Base-by-base conservation (phyloP, 2,113 vertebrate genomes). In the Pseudorasbora parva region DNA sequence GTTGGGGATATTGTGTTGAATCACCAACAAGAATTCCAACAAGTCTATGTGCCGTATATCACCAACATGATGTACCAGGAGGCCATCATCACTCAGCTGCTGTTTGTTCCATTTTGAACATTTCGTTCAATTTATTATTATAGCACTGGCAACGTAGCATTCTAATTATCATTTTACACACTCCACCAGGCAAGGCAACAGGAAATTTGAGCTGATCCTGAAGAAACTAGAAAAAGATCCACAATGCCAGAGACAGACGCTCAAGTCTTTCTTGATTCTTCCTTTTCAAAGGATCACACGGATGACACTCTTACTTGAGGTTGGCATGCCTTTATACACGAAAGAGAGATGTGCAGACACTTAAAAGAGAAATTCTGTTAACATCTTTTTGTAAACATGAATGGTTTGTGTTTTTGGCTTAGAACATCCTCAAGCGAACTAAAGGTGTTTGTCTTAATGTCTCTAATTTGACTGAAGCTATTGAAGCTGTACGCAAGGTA, bases 31-130 rank as follows among this genome's bases (percentile, higher is more conserved):
- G 77, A 78, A 5, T 94, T 95, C 71, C 88, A 54, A 10, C 25
- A 84, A 0, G 93, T 92, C 71, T 95, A 95, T 23, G 91, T 94
- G 73, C 94, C 94, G 0, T 96, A 96, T 49, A 90, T 96, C 79
- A 95, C 91, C 2, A 95, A 95, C 89, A 95, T 95, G 93, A 94
- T 93, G 93, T 96, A 94, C 88, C 95, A 96, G 84, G 94, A 95
- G 86, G 86, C 88, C 9, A 90, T 95, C 0, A 33, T 95, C 84
- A 88, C 88, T 5, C 90, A 90, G 60, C 92, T 95, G 64, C 75
- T 92, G 95, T 96, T 82, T 89, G 95, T 87, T 14, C 23, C 57
- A 8, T n/a, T 79, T 2, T 7, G 19, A 69, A n/a, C 66, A 12
- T 10, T 37, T 21, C n/a, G 14, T 64, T 8, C 27, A 7, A 11